Base-by-base conservation (phyloP, 35 echinoderm and acorn worm species). In the Chiridota heheva region DNA sequence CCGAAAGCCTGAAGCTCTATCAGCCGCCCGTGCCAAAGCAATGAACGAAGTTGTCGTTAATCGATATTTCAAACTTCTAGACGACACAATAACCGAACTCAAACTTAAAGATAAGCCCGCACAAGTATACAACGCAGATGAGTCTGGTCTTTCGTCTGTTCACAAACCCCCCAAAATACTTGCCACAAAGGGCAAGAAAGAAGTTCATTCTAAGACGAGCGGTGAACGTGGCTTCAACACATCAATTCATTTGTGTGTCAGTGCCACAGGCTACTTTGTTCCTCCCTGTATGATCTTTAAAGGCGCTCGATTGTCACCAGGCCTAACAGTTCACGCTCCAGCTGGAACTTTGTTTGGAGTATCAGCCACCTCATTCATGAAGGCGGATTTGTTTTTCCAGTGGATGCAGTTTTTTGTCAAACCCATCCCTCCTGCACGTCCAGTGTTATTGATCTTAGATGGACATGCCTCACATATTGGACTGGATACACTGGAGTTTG, bases 91-190 rank as follows among this genome's bases (percentile, higher is more conserved):
- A 25, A 40, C 30, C 4, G 72, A 76, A 28, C 35, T 69, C 5
- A 44, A 46, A 26, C 39, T 83, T 34, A 47, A 60, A 22, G 32
- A 89, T 37, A 82, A 82, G 63, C 65, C 78, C n/a, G 64, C 42
- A 7, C 77, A 72, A 36, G 72, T 88, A 42, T 88, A 45, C 45
- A 88, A 88, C 36, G 31, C 32, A 27, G 85, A 88, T 42, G 77
- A 81, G 32, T 34, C 56, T 67, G 56, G 77, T n/a, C 20, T 81
- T 20, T 36, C 48, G 35, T 39, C 64, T 16, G 39, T 64, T 40
- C 40, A 81, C 36, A 28, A 24, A 12, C 77, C 35, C 10, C 36
- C 37, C 16, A 32, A 45, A 42, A 42, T 73, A 40, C 20, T 73
- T 8, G 36, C 70, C 24, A 4, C 13, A 25, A 81, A 65, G 64